Evolutionary conservation across 2,113 vertebrate species (phyloP), one percentile per base, ranked within the genome.

Genomic region (Raja brachyura): DNA sequence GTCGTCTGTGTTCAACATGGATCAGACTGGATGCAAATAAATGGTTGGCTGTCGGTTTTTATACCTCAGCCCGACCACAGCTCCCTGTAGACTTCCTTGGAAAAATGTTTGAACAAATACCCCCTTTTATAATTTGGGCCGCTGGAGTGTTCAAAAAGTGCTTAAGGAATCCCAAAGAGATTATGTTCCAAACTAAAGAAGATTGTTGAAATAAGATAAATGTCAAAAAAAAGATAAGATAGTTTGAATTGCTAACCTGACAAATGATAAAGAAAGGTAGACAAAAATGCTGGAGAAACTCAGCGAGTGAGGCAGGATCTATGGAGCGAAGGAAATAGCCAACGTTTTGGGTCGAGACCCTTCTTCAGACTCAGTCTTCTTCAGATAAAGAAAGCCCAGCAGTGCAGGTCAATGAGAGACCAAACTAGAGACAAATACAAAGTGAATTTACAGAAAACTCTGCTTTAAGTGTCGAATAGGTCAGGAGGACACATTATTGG

Each of bases 11-110:
- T 88, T 88, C 83, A 88, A 66, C 25, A 63, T 31, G 83, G 83
- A 33, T 16, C 59, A 86, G 83, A 86, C 83, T 61, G 16, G 83
- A 63, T 63, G 83, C 83, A 88, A 88, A 88, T 88, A 88, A 88
- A 88, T 88, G 83, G 13, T n/a, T 63, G 13, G 59, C 83, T 88
- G 83, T 88, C 31, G 59, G 59, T 88, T 88, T 48, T 88, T 88
- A n/a, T 66, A 66, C 83, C 83, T 31, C 59, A 88, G 83, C 59
- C 83, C 63, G 83, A 31, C 14, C 83, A 63, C 83, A 88, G 83
- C 28, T 88, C 83, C 59, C 83, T 31, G 59, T 66, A 86, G 59
- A 88, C 13, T 88, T 66, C 59, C 59, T 14, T 33, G 61, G 61
- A 61, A 88, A 63, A n/a, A n/a, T 28, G 7, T 31, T 63, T 63